Evolutionary conservation across 2,797 vertebrate genomes (phyloP), one percentile per base, ranked within the genome.

Genomic region (Lepus townsendii): DNA sequence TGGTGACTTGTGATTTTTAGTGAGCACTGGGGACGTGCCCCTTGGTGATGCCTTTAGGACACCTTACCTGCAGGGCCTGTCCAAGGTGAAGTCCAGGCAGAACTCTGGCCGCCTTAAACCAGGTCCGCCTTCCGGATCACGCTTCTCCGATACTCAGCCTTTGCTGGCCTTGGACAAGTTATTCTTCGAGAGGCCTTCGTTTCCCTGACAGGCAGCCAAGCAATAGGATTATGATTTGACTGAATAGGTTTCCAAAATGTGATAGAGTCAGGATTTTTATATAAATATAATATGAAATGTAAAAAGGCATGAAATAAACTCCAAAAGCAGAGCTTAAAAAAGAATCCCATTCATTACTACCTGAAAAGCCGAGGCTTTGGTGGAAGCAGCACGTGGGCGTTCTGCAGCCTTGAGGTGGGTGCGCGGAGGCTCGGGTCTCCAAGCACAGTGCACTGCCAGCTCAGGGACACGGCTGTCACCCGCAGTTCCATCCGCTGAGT

Each of bases 151-250:
- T 38, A 75, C 14, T 92, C 87, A 91, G 88, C 35, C 27, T 77
- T 86, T 68, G 19, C 79, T 92, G 83, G 78, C 85, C 83, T 90
- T 72, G 42, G 76, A 73, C 75, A 93, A 94, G 68, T 90, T 65
- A 14, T 77, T 94, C 72, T 77, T 87, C 38, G 78, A 91, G 72
- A 86, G 72, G 30, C 42, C 14, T 82, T 78, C 32, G 2, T 77
- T 92, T 84, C 71, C 66, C 22, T 90, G 57, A 78, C 57, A n/a
- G 35, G 42, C 4, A 68, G 94, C 68, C 91, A 88, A 83, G 82
- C 73, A 92, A 52, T 62, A 63, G 60, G 80, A 76, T 95, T 93
- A 87, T 73, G 82, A 86, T 86, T 91, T 96, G 84, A 90, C 80
- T 76, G 82, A 96, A 92, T 79, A 65, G 52, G 10, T 82, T 84